Conservation (phyloP, 2,888 invertebrate genomes). For the Melitaea athalia region DNA sequence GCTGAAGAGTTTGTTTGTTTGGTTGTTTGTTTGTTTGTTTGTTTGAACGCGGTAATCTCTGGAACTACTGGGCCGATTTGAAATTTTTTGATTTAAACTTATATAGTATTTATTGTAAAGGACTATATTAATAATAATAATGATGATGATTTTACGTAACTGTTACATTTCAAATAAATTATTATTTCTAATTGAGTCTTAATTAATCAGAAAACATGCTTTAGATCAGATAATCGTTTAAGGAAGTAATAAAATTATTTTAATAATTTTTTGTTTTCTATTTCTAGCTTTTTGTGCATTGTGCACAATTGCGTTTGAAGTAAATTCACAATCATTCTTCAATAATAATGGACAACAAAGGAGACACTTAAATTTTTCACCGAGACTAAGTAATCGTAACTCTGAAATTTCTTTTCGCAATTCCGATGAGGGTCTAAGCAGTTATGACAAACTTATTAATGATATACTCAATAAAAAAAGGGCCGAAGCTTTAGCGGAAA, state of each 20-base stretch:
- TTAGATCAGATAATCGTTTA: not conserved
- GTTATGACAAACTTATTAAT: slow-evolving; percentile 28
- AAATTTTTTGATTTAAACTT: too few species aligned
- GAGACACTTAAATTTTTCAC: not conserved
- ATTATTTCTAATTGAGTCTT: too few species aligned
- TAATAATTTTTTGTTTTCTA: not conserved
- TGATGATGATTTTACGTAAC: too few species aligned
- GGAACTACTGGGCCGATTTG: too few species aligned
- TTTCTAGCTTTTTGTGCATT: slow-evolving; percentile 24
- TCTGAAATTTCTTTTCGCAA: not conserved
- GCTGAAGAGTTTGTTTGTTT: too few species aligned
- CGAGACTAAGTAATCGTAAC: not conserved
- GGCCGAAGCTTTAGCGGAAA: not conserved
- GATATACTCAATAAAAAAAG: slow-evolving; percentile 19
- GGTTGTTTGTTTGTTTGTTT: too few species aligned
- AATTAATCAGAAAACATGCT: not conserved
- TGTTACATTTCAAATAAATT: too few species aligned
- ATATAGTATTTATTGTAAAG: not conserved
- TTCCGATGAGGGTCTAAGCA: not conserved
- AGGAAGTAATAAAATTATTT: not conserved
- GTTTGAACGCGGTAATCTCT: too few species aligned
- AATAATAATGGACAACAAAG: slow-evolving; percentile 7
- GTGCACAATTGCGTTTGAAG: slow-evolving; percentile 9
- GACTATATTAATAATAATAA: too few species aligned
- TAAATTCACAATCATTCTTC: slow-evolving; percentile 10